These are phyloP conservation scores for Thermophis baileyi DNA, from an alignment of 2,113 vertebrate species.

Conservation along the genomic window DNA sequence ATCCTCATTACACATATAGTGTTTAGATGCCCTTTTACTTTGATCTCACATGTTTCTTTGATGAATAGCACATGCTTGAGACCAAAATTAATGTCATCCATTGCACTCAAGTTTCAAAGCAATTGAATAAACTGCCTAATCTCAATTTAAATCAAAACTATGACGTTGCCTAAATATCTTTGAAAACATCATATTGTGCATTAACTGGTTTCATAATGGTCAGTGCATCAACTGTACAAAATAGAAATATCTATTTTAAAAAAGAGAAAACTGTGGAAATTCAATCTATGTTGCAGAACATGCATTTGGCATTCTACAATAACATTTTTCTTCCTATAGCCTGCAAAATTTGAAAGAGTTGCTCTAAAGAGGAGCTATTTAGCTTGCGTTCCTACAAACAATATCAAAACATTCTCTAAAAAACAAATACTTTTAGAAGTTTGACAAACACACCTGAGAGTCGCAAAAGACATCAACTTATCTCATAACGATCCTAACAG, in stretches of 20 bases:
- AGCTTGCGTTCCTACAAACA: not conserved
- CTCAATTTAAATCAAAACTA: not conserved
- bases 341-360: not conserved
- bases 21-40: not conserved
- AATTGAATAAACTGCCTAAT: not conserved
- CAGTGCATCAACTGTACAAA: not conserved
- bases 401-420: not conserved
- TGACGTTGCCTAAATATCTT: not conserved
- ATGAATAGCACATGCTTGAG: not conserved
- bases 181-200: not conserved
- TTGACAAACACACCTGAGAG: not conserved
- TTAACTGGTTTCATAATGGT: not conserved
- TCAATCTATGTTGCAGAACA: not conserved
- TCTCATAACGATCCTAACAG: not conserved
- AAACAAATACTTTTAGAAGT: not conserved
- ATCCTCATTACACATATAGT: not conserved
- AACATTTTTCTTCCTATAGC: not conserved
- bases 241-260: not conserved
- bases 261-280: not conserved
- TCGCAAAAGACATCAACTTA: not conserved
- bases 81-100: slow-evolving; percentile 6
- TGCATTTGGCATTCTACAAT: not conserved
- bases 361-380: not conserved
- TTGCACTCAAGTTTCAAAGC: not conserved
- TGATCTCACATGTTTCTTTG: slow-evolving; percentile 1